Evolutionary conservation across 2,797 vertebrate genomes (phyloP).

Genomic region (Sebastes kiyomatsui): DNA sequence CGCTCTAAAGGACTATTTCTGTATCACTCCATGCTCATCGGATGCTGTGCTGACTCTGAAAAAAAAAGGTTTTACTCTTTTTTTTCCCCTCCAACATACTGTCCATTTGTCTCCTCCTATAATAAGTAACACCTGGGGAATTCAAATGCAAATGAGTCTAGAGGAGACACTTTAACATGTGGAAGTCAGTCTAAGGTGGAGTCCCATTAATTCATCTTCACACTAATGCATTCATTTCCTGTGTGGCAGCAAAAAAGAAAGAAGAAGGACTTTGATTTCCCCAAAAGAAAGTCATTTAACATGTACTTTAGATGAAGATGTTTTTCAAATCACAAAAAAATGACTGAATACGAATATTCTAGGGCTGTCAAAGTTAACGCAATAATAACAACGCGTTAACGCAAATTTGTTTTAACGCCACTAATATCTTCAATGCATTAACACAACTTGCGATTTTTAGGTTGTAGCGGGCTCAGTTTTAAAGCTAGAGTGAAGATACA

Average conservation of each 20-base stretch:
- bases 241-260: not conserved
- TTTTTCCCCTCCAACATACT: not conserved
- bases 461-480: too few relatives aligned
- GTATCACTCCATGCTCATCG: constrained; percentile 38
- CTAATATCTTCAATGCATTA: too few relatives aligned
- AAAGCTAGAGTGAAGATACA: too few relatives aligned
- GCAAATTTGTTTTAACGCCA: too few relatives aligned
- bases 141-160: constrained; percentile 36
- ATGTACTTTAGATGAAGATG: not conserved
- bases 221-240: constrained; percentile 4
- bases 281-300: not conserved
- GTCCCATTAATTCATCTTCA: constrained; percentile 21
- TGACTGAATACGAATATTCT: not conserved
- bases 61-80: not conserved
- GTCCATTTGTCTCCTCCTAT: constrained; percentile 39
- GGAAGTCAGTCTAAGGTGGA: not conserved
- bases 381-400: too few relatives aligned
- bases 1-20: constrained; percentile 29
- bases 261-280: not conserved
- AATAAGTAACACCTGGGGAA: constrained; percentile 26
- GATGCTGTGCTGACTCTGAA: constrained; percentile 35
- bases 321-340: not conserved
- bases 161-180: constrained; percentile 12
- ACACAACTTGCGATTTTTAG: too few relatives aligned
- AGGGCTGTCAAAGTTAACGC: too few relatives aligned